These are phyloP conservation scores for Ophiodon elongatus DNA, from an alignment of 2,113 vertebrate species.

Conservation along the genomic window DNA sequence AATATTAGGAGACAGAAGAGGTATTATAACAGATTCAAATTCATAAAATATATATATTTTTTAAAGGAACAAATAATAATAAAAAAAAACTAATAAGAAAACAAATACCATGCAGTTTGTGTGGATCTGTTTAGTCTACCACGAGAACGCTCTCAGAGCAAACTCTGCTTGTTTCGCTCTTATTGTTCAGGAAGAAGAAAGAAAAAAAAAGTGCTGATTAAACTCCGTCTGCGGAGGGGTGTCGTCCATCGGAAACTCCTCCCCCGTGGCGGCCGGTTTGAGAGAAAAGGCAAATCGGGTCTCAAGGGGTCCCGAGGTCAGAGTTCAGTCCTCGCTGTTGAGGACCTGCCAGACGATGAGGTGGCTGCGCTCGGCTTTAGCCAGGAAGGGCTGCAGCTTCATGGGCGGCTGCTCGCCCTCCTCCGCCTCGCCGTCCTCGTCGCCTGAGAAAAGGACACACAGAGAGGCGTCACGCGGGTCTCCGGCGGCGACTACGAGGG, in stretches of 20 bases:
- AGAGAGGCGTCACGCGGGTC: neutral
- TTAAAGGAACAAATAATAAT: slow-evolving; percentile 52
- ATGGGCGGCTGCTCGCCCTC: slow-evolving; percentile 87
- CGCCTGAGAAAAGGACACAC: slow-evolving; percentile 82
- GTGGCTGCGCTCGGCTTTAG: slow-evolving; percentile 97
- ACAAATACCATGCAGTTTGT: slow-evolving; percentile 85
- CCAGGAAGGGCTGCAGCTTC: slow-evolving; percentile 91
- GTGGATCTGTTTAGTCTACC: slow-evolving; percentile 23
- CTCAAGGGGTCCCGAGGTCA: slow-evolving; percentile 1
- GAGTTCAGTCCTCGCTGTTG: slow-evolving; percentile 85
- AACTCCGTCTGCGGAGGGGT: slow-evolving; percentile 15
- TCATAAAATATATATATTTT: slow-evolving; percentile 13
- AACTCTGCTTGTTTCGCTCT: slow-evolving; percentile 43
- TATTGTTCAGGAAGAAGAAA: slow-evolving; percentile 43
- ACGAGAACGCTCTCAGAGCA: slow-evolving; percentile 32
- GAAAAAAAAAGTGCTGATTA: slow-evolving; percentile 62
- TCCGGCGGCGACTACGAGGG: rapidly evolving
- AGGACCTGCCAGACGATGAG: slow-evolving; percentile 98
- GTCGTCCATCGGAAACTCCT: slow-evolving; percentile 2
- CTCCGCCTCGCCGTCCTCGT: slow-evolving; percentile 92
- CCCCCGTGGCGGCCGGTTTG: slow-evolving; percentile 10
- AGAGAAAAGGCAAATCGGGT: slow-evolving; percentile 23
- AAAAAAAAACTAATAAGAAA: slow-evolving; percentile 56
- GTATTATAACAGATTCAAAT: slow-evolving; percentile 35
- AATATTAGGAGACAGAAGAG: slow-evolving; percentile 39